Evolutionary conservation across 2,797 vertebrate species (phyloP).

Genomic region (Oceanodroma leucorhoa): DNA sequence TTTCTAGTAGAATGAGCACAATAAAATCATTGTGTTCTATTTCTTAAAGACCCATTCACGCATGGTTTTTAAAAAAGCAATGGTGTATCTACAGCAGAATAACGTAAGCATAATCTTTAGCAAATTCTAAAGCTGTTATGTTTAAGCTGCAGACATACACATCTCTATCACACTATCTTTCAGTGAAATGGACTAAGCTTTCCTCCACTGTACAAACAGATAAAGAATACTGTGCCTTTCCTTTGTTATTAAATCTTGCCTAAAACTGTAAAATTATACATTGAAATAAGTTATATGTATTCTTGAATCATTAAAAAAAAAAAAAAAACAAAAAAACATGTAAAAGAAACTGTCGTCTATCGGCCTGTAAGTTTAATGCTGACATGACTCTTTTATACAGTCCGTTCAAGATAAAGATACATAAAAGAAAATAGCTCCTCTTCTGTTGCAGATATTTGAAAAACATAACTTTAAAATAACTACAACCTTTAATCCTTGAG

Average conservation of each 20-base stretch:
- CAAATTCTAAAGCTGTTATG: background rate
- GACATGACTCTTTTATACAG: background rate
- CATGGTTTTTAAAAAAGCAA: background rate
- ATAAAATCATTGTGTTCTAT: background rate
- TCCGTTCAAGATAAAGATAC: background rate
- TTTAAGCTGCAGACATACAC: background rate
- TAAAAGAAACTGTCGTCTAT: background rate
- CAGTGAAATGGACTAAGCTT: background rate
- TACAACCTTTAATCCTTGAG: background rate
- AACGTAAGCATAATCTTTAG: constrained; percentile 19
- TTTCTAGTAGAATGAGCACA: background rate
- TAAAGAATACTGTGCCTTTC: background rate
- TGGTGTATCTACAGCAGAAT: background rate
- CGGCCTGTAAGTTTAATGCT: background rate
- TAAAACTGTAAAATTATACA: constrained; percentile 6
- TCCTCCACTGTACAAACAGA: background rate
- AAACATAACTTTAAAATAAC: background rate
- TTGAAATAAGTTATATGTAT: background rate
- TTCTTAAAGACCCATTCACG: background rate
- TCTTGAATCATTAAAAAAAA: background rate
- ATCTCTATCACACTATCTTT: constrained; percentile 1
- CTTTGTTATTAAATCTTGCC: background rate
- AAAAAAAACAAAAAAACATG: background rate
- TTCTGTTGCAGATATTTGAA: background rate
- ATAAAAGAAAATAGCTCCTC: background rate